A percentile compares a stretch with the other conserved stretches of the same genome.
Conservation (phyloP, 1,140 invertebrate genomes). For the Drosophila sturtevanti region DNA sequence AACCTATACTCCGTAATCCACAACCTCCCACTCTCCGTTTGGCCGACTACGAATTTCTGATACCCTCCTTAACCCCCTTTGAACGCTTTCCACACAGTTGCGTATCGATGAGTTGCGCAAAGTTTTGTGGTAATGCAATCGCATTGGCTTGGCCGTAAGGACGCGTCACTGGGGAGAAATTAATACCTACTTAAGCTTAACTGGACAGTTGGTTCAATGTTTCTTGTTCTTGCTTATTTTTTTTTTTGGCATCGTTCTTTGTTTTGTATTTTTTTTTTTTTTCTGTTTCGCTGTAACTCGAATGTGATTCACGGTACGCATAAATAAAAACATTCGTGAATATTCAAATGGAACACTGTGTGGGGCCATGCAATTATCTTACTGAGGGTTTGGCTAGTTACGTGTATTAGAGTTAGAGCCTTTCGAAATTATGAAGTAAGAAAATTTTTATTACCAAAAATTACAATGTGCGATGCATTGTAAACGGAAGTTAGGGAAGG, state of each 20-base stretch:
- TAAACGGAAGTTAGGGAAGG: conserved; percentile 36
- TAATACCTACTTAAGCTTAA: conserved; percentile 80
- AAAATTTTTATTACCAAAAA: conserved; percentile 78
- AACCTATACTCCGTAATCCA: background rate
- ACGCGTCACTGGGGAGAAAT: conserved; percentile 67
- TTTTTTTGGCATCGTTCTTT: background rate
- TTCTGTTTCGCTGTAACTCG: background rate
- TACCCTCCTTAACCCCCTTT: background rate
- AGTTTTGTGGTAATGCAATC: conserved; percentile 69
- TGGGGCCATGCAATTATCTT: conserved; percentile 55
- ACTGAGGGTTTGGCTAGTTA: conserved; percentile 6
- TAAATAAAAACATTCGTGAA: conserved; percentile 57
- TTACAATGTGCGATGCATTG: conserved; percentile 70
- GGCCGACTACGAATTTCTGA: background rate
- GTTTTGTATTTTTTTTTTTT: conserved; percentile 26
- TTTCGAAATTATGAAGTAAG: conserved; percentile 65
- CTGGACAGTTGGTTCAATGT: conserved; percentile 64
- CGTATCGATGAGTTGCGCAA: conserved; percentile 48
- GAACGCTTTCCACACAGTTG: conserved; percentile 26
- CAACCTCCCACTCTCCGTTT: background rate
- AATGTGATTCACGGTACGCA: conserved; percentile 69
- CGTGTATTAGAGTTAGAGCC: conserved; percentile 13
- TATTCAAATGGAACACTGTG: conserved; percentile 41
- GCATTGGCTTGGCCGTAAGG: conserved; percentile 27
- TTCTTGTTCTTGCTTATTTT: conserved; percentile 5